A percentile compares a stretch with the other conserved stretches of the same genome.
phyloP scores from a whole-genome alignment of 2,113 vertebrate genomes.

The Poeciliopsis retropinna region DNA sequence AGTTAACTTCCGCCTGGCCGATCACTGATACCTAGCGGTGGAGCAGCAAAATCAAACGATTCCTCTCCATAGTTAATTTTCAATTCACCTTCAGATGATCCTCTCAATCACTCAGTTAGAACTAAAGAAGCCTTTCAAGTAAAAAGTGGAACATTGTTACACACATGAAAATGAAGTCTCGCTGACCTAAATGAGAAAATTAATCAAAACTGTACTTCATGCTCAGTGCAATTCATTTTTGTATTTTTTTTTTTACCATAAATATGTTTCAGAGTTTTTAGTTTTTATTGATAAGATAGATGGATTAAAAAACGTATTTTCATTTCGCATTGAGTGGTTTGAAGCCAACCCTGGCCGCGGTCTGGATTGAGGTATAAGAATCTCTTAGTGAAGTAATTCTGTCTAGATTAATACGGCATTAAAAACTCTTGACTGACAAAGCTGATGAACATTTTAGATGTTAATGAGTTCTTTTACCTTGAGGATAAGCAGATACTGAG shows the following conservation, averaged over 20 bases:
- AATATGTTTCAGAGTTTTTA: neutral
- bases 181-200: too few relatives aligned
- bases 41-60: too few relatives aligned
- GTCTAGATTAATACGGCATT: conserved; percentile 57
- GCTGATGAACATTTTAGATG: conserved; percentile 55
- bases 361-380: conserved; percentile 17
- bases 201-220: too few relatives aligned
- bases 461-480: conserved; percentile 64
- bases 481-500: conserved; percentile 41
- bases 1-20: too few relatives aligned
- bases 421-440: conserved; percentile 62
- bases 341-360: conserved; percentile 31
- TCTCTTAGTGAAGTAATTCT: conserved; percentile 41
- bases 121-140: neutral
- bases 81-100: neutral
- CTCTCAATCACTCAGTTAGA: neutral
- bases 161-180: neutral
- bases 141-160: neutral
- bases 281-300: neutral
- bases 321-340: conserved; percentile 12
- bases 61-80: too few relatives aligned
- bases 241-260: neutral
- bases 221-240: neutral
- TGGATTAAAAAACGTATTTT: conserved; percentile 20
- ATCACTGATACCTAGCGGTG: too few relatives aligned